phyloP scores from a whole-genome alignment of 2,888 invertebrate genomes.

The Melanargia galathea region DNA sequence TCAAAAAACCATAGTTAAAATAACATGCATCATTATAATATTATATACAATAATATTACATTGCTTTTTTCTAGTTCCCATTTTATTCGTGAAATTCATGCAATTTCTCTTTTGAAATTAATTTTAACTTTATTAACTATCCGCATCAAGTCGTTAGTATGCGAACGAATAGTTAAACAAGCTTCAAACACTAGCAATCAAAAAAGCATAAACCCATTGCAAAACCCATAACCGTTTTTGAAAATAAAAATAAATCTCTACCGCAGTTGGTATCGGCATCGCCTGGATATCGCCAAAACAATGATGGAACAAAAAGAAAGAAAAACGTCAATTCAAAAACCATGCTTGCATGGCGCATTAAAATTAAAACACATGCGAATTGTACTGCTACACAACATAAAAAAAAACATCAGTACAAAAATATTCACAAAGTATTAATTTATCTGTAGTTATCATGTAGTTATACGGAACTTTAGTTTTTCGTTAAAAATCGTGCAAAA shows the following conservation, averaged over 20 bases:
- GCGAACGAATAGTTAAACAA: not conserved
- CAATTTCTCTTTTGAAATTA: not conserved
- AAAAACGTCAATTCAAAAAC: constrained; percentile 59
- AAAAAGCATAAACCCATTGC: constrained; percentile 45
- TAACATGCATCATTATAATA: no score
- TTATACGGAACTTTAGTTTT: not conserved
- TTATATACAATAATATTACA: no score
- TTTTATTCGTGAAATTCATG: not conserved
- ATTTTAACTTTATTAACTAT: no score
- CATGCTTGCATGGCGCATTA: constrained; percentile 62
- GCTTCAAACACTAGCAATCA: not conserved
- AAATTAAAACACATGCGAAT: constrained; percentile 39
- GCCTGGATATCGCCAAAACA: constrained; percentile 82
- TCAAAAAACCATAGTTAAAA: no score
- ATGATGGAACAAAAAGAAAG: constrained; percentile 76
- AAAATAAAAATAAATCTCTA: constrained; percentile 80
- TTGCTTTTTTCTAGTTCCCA: constrained; percentile 2
- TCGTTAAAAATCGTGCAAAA: constrained; percentile 11
- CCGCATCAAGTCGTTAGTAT: not conserved
- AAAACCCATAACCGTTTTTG: constrained; percentile 35
- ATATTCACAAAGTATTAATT: not conserved
- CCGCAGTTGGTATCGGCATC: constrained; percentile 87
- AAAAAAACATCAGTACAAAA: constrained; percentile 21
- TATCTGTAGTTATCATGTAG: not conserved
- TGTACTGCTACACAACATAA: constrained; percentile 42